Evolutionary conservation across 2,888 invertebrate species (phyloP), one percentile per base, ranked within the genome.

Genomic region (Catocala nupta): DNA sequence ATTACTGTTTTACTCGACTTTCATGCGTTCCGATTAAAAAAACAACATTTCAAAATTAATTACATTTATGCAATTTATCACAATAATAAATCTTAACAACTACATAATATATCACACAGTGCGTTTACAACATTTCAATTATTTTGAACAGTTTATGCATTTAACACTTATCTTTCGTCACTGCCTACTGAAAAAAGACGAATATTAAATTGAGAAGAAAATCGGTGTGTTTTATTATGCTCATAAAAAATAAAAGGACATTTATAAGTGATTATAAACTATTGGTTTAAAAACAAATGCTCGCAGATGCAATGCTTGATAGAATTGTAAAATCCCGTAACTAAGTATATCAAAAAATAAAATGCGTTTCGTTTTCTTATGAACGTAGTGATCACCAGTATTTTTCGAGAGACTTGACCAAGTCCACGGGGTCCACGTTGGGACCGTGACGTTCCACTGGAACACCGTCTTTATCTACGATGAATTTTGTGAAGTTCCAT

Each of bases 401-500:
- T 78, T 95, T 95, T 67, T 95, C 95, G 58, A 95, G 91, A 42
- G 93, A 89, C 51, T 92, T 91, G 4, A 93, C 92, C 65, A 95
- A 80, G 71, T 95, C 92, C 63, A 87, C 76, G 0, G 95, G 95
- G 63, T 95, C 94, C 0, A 94, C 93, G 42, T 95, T 96, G 0
- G 96, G 96, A 0, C 95, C 96, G 74, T 95, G 96, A 62, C 96
- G 94, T 74, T 96, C 96, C 1, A 96, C 95, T 0, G 96, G 96
- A 8, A 95, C 90, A 5, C 97, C 97, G 34, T 96, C 88, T 78
- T 96, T 96, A 90, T 97, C 95, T 13, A 97, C 92, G 64, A 98
- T 95, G 90, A 98, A 98, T 86, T 98, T 97, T 43, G 97, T 96
- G 89, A 97, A 98, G 88, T 98, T 97, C 98, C 98, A 97, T 88